phyloP scores from a whole-genome alignment of 2,797 vertebrate genomes.

The Gila robusta region DNA sequence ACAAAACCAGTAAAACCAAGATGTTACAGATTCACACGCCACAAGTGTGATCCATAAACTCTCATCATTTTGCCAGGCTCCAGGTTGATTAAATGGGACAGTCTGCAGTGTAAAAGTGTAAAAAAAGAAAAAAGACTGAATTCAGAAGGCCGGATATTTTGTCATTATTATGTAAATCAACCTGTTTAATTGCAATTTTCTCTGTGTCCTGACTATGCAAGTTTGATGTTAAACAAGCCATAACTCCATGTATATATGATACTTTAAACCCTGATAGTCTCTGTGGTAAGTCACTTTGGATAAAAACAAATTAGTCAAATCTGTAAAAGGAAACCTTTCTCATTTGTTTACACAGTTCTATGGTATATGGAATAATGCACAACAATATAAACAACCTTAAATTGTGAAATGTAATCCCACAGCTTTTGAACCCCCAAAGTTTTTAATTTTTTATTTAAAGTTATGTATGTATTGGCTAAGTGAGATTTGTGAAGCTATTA shows the following conservation, averaged over 20 bases:
- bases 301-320: background rate
- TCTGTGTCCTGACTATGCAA: background rate
- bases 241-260: background rate
- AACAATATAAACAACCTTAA: background rate
- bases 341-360: background rate
- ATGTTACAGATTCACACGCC: background rate
- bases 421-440: background rate
- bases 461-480: background rate
- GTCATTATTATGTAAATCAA: background rate
- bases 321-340: background rate
- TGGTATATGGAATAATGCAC: background rate
- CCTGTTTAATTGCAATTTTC: background rate
- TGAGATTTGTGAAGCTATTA: background rate
- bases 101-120: background rate
- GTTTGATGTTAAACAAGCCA: background rate
- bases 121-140: no score
- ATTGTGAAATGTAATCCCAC: background rate
- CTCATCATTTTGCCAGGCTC: background rate
- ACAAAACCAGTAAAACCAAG: background rate
- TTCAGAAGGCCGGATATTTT: background rate
- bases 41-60: background rate
- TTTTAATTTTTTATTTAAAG: background rate
- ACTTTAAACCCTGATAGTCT: background rate
- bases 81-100: background rate
- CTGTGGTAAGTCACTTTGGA: conserved; percentile 1